These are phyloP conservation scores for Hippocampus barbouri DNA, from an alignment of 2,113 vertebrate species.

Conservation along the genomic window DNA sequence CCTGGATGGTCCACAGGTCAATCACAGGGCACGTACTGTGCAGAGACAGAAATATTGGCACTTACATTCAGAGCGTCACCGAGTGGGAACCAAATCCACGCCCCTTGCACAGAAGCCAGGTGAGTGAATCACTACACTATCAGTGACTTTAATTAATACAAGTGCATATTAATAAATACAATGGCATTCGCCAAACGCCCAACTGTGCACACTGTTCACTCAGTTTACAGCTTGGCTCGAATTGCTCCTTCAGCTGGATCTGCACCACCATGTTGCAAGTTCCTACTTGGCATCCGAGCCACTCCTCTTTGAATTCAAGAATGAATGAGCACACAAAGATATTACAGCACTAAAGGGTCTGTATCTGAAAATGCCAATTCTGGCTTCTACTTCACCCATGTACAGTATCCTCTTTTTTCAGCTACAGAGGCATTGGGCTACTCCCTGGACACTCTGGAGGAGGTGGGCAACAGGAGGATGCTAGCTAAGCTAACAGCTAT, in stretches of 20 bases:
- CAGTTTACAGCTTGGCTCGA: background rate
- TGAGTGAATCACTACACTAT: no score
- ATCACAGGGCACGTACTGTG: background rate
- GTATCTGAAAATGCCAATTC: background rate
- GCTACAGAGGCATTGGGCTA: constrained; percentile 7
- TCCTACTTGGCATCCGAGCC: background rate
- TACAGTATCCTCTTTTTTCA: constrained; percentile 4
- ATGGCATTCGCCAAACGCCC: no score
- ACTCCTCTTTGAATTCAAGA: background rate
- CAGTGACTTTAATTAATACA: no score
- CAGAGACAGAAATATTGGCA: background rate
- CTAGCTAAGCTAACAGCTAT: no score
- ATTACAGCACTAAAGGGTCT: background rate
- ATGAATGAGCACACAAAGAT: background rate
- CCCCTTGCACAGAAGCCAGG: no score
- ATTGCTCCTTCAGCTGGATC: background rate
- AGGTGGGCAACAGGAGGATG: no score
- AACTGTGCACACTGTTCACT: no score
- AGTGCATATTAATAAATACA: no score
- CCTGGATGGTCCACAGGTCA: background rate
- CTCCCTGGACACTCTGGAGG: no score
- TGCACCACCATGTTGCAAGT: background rate
- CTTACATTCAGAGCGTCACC: background rate
- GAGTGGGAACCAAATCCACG: background rate
- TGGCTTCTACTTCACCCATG: background rate